Evolutionary conservation across 1,140 invertebrate genomes (phyloP).

Genomic region (Cydia fagiglandana): DNA sequence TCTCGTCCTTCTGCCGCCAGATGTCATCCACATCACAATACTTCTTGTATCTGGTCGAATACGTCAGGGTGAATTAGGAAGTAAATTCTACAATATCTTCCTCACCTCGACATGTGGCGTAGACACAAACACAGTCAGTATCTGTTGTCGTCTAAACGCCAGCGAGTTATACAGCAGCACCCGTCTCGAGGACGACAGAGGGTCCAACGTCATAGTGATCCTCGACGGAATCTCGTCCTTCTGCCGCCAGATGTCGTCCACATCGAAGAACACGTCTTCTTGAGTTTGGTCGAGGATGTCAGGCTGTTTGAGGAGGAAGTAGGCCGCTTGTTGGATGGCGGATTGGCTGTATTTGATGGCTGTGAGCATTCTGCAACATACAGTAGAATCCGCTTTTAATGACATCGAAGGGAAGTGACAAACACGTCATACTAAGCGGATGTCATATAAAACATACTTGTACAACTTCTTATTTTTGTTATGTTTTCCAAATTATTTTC

Average conservation of each 20-base stretch:
- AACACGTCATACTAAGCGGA: too few species aligned
- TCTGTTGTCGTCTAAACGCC: constrained; percentile 75
- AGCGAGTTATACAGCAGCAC: constrained; percentile 80
- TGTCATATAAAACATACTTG: too few species aligned
- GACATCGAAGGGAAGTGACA: too few species aligned
- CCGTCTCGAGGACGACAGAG: constrained; percentile 77
- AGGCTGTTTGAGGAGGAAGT: constrained; percentile 81
- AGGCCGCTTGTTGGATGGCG: constrained; percentile 86
- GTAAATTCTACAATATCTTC: constrained; percentile 57
- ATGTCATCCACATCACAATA: constrained; percentile 77
- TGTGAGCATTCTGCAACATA: constrained; percentile 79
- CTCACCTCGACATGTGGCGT: constrained; percentile 78
- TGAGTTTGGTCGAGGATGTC: constrained; percentile 59
- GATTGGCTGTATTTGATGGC: constrained; percentile 84
- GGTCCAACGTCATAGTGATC: constrained; percentile 70
- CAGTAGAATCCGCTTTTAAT: too few species aligned
- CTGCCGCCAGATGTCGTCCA: constrained; percentile 73
- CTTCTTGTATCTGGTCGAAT: constrained; percentile 62
- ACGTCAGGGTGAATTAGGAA: constrained; percentile 79
- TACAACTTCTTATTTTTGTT: too few species aligned
- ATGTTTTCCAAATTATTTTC: too few species aligned
- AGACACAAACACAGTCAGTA: constrained; percentile 79
- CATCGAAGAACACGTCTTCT: constrained; percentile 74
- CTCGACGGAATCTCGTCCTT: constrained; percentile 70
- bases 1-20: constrained; percentile 69